Conservation (phyloP, 2,888 invertebrate genomes). For the Dugesia japonica region DNA sequence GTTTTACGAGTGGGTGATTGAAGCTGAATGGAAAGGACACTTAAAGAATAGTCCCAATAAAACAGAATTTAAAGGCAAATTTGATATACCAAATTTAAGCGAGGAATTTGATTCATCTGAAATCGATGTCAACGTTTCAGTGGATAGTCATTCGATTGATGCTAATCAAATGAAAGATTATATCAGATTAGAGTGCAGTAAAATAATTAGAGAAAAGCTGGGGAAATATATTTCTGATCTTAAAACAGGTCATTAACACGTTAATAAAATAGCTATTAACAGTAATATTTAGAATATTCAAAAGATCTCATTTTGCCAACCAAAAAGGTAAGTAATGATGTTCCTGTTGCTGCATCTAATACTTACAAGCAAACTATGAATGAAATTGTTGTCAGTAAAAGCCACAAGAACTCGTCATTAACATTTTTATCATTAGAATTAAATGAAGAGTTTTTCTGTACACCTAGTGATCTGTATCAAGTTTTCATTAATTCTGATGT, state of each 20-base stretch:
- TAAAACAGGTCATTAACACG: constrained; percentile 60
- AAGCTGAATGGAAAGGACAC: constrained; percentile 68
- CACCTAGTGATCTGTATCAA: constrained; percentile 67
- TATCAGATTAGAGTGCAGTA: constrained; percentile 62
- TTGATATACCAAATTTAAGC: constrained; percentile 83
- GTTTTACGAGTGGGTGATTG: constrained; percentile 92
- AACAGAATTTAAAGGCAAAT: constrained; percentile 56
- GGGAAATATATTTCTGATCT: constrained; percentile 64
- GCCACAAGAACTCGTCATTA: constrained; percentile 46
- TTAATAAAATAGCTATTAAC: too few species aligned
- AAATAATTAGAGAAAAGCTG: constrained; percentile 59
- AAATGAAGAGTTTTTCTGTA: constrained; percentile 58
- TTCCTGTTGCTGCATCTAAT: constrained; percentile 8
- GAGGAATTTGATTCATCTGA: constrained; percentile 86
- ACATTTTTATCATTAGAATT: constrained; percentile 40
- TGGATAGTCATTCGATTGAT: constrained; percentile 61
- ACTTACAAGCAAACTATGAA: background rate
- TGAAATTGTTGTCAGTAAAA: constrained; percentile 20
- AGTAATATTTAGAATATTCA: constrained; percentile 65
- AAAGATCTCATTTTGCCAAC: constrained; percentile 84
- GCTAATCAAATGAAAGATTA: constrained; percentile 67
- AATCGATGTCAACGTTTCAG: constrained; percentile 69
- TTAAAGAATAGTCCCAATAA: constrained; percentile 50
- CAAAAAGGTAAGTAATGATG: constrained; percentile 49
- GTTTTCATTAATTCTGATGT: constrained; percentile 58